Percentiles rank a stretch among this genome's conserved stretches.
Conservation (phyloP, 2,888 invertebrate genomes). For the Eupithecia inturbata region DNA sequence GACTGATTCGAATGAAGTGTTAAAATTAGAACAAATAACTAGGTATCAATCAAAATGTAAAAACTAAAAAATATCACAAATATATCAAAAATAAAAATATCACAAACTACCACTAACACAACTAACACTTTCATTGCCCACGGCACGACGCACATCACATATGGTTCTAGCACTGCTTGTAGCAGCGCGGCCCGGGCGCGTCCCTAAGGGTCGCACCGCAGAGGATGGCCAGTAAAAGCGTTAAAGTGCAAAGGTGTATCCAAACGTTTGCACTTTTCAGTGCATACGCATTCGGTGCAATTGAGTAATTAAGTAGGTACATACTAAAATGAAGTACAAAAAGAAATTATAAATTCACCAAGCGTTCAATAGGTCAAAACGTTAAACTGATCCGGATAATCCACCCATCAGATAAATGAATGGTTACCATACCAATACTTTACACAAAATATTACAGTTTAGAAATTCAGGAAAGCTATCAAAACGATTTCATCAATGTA, state of each 20-base stretch:
- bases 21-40: background rate
- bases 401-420: background rate
- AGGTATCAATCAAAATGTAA: too few species aligned
- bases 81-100: too few species aligned
- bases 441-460: conserved; percentile 4
- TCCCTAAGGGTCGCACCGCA: background rate
- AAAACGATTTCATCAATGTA: conserved; percentile 35
- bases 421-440: background rate
- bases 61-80: too few species aligned
- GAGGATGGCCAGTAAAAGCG: background rate
- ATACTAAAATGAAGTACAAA: background rate
- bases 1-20: background rate
- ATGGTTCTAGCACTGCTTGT: background rate
- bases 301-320: too few species aligned
- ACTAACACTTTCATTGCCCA: background rate
- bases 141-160: too few species aligned
- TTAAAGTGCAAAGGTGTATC: background rate
- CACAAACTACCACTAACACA: too few species aligned
- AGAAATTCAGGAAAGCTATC: conserved; percentile 7
- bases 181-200: background rate
- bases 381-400: background rate
- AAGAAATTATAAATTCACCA: background rate
- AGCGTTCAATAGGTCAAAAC: background rate
- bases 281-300: background rate
- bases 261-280: too few species aligned